Evolutionary conservation across 1,140 invertebrate genomes (phyloP), one percentile per base, ranked within the genome.

Genomic region (Pachyrhynchus sulphureomaculatus): DNA sequence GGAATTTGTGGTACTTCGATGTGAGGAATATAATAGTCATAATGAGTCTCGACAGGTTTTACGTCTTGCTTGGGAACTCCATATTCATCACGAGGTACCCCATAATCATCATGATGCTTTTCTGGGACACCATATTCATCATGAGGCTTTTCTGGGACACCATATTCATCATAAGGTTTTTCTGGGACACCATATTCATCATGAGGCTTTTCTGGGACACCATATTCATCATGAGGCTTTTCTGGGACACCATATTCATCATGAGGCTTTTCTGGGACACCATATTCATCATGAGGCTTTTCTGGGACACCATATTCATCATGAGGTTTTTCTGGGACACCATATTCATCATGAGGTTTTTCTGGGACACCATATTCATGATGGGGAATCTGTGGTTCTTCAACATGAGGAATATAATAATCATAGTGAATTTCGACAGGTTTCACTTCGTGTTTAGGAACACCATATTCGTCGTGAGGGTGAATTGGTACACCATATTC

Each of bases 391-490:
- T 17, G 18, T 17, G 21, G n/a, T 23, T 9, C 6, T 26, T 54
- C 52, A 8, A 39, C 36, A 44, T 41, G 36, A 17, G 52, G 52
- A 20, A 54, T 44, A 21, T 13, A 17, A 44, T 54, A 41, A 4
- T 54, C 52, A n/a, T 39, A 39, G 0, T 39, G 6, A 29, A 15
- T 26, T 5, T 10, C 3, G 2, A 41, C 52, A 13, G 33, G 17
- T 3, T 37, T 21, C 6, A 24, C 13, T 17, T 39, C 52, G 9
- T 39, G 17, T 23, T 48, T 17, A 1, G 47, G 57, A 6, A 44
- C 26, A 0, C 57, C 57, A 21, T 60, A 60, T 58, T 58, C 55
- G 8, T 42, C 37, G 36, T 45, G 54, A 13, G 44, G 44, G 12
- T 54, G 23, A 15, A 13, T 24, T 48, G 52, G 52, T 12, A 57